Evolutionary conservation across 2,113 vertebrate species (phyloP), one percentile per base, ranked within the genome.

Genomic region (Gorilla gorilla): DNA sequence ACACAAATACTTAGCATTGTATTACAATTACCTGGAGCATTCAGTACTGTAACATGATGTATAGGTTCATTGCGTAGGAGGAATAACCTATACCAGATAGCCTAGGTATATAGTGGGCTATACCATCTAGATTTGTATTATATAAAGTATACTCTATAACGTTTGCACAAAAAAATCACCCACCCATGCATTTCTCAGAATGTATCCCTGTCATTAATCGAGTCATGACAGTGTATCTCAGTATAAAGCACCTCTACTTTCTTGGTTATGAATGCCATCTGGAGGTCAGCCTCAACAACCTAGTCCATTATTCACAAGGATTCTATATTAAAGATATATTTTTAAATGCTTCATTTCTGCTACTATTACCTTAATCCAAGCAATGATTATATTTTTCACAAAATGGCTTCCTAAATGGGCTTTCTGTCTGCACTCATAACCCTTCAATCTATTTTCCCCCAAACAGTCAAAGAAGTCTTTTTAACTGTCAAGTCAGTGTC

Each of bases 331-430:
- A 85, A 92, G 14, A 43, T 76, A 22, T 8, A 72, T 88, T 82
- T 96, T 73, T 50, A 90, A 89, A 66, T 8, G n/a, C 35, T 75
- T 52, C 82, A 27, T 86, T 50, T 48, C 32, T 87, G 32, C 35
- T 64, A 43, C 22, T 38, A 30, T 76, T 94, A 81, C 43, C 30
- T 97, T 92, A 95, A 93, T n/a, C 4, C 2, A 93, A 89, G 20
- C 30, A 52, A 48, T 30, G 30, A 85, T 78, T 13, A 20, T 68
- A 82, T 27, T 92, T 52, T 55, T 66, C 22, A 25, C 40, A 32
- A 82, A 64, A 64, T n/a, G 64, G 6, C 73, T 87, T 82, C 27
- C 11, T 75, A 88, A 72, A 13, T 72, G 40, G 23, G 48, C 17
- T 40, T 81, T 52, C 45, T 70, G 10, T 70, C 7, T 80, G 23